A percentile compares a stretch with the other conserved stretches of the same genome.
Evolutionary conservation across 2,888 invertebrate genomes (phyloP).

Genomic region (Blastobasis adustella): DNA sequence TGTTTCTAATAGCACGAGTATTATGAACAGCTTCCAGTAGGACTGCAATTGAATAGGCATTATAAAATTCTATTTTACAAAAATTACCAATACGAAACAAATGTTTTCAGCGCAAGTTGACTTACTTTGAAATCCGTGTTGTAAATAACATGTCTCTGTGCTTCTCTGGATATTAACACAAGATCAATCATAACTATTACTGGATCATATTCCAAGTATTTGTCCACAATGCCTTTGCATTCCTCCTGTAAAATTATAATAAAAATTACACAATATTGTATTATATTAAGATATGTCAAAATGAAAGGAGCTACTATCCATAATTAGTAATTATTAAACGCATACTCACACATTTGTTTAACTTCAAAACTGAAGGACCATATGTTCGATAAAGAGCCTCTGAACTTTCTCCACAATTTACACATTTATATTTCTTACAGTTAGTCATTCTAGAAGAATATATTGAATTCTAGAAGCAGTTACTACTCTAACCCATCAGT

Average conservation of each 20-base stretch:
- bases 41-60: slow-evolving; percentile 54
- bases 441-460: slow-evolving; percentile 25
- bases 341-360: slow-evolving; percentile 82
- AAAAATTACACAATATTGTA: neutral
- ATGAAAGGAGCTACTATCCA: too few relatives aligned
- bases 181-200: slow-evolving; percentile 91
- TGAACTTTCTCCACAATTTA: slow-evolving; percentile 80
- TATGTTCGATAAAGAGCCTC: slow-evolving; percentile 80
- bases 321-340: too few relatives aligned
- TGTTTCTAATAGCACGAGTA: slow-evolving; percentile 86
- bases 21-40: slow-evolving; percentile 86
- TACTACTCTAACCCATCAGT: too few relatives aligned
- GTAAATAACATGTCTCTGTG: slow-evolving; percentile 89
- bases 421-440: slow-evolving; percentile 63
- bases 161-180: slow-evolving; percentile 85
- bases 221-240: slow-evolving; percentile 87
- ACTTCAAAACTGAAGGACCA: slow-evolving; percentile 81
- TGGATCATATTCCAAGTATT: slow-evolving; percentile 94
- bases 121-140: slow-evolving; percentile 86
- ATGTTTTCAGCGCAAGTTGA: neutral
- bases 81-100: too few relatives aligned
- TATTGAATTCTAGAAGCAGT: neutral
- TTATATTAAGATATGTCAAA: neutral
- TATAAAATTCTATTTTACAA: neutral
- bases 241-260: slow-evolving; percentile 74